Evolutionary conservation across 1,140 invertebrate species (phyloP).

Genomic region (Apolygus lucorum): DNA sequence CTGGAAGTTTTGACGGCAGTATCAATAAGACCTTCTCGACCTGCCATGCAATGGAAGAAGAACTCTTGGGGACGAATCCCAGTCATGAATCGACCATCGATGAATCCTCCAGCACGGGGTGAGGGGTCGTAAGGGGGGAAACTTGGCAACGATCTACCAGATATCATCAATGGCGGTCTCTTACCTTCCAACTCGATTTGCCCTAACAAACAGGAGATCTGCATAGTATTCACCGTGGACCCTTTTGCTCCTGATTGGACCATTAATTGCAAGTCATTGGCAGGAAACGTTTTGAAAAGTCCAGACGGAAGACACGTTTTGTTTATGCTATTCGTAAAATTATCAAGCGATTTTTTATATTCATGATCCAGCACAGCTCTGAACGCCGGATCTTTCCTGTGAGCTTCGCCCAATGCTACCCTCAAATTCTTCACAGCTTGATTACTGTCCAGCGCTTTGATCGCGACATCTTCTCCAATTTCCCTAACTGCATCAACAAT

Average conservation of each 20-base stretch:
- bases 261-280: slow-evolving; percentile 96
- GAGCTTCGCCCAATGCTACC: slow-evolving; percentile 44
- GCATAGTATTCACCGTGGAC: slow-evolving; percentile 90
- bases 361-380: slow-evolving; percentile 71
- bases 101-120: slow-evolving; percentile 91
- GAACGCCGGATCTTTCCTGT: slow-evolving; percentile 66
- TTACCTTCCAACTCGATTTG: slow-evolving; percentile 99
- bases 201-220: slow-evolving; percentile 92
- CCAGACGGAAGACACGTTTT: slow-evolving; percentile 69
- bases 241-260: slow-evolving; percentile 98
- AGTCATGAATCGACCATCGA: slow-evolving; percentile 91
- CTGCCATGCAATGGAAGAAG: slow-evolving; percentile 99
- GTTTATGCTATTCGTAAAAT: slow-evolving; percentile 84
- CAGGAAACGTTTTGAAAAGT: slow-evolving; percentile 77
- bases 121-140: slow-evolving; percentile 84
- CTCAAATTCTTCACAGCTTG: slow-evolving; percentile 28
- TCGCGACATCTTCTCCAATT: slow-evolving; percentile 50
- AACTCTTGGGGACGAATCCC: slow-evolving; percentile 96
- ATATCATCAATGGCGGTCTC: slow-evolving; percentile 87
- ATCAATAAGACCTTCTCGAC: slow-evolving; percentile 86
- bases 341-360: slow-evolving; percentile 75
- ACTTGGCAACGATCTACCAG: slow-evolving; percentile 84
- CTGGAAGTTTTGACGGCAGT: slow-evolving; percentile 87
- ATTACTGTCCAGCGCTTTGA: slow-evolving; percentile 60
- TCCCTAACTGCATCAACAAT: slow-evolving; percentile 57